Base-by-base conservation (phyloP, 2,888 invertebrate species). In the Strigamia transsilvanica region DNA sequence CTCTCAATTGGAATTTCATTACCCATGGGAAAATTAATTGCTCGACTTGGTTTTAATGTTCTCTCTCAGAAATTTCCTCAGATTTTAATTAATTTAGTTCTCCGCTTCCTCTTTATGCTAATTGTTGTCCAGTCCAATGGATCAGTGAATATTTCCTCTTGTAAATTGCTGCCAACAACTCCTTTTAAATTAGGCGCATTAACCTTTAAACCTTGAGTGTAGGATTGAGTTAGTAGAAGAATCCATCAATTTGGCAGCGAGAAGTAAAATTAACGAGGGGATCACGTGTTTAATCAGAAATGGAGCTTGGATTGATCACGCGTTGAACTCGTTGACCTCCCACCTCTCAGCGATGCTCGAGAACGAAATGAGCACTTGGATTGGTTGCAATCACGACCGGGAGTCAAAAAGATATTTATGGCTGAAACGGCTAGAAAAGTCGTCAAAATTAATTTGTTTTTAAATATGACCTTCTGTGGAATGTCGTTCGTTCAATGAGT, bases 1-100 rank as follows among this genome's bases (percentile, higher is more conserved):
- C 61, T 61, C 61, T 61, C 61, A 61, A 61, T 61, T 61, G 61
- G 61, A 61, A 61, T 61, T 61, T 61, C 61, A 61, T 61, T 61
- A 61, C 61, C 61, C 61, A 21, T 61, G 61, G 61, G 61, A 61
- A 61, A 61, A 61, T 61, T 61, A 61, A 61, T 61, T 61, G 61
- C 61, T 61, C 61, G 61, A 61, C 61, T 61, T 61, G 61, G 21
- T 61, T 61, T 61, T 61, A 61, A 61, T 61, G 61, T 61, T 61
- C 61, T 23, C 61, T 61, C 61, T 61, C 18, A 18, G 23, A 61
- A 61, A 61, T 61, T 61, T 61, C 21, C 61, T 61, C 18, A 61
- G 21, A 61, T 61, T 61, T 61, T 61, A 61, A 61, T 61, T 61
- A 61, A 61, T 61, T 61, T 61, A 61, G 18, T 18, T 23, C 23